Conservation (phyloP, 2,888 invertebrate species). For the Chrysomela aeneicollis region DNA sequence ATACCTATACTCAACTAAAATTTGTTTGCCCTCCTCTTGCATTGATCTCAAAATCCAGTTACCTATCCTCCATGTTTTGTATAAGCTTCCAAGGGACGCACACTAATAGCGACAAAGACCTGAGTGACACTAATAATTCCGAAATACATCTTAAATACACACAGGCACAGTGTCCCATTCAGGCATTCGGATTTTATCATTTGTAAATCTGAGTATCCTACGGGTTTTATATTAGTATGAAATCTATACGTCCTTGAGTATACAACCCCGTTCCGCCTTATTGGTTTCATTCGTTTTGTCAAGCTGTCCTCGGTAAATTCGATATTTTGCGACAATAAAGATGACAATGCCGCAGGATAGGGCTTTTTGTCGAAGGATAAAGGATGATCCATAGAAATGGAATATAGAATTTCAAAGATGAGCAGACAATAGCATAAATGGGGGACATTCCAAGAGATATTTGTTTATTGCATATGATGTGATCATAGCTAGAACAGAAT, state of each 20-base stretch:
- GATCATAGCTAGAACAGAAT: neutral
- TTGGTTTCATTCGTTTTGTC: conserved; percentile 50
- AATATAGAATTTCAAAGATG: conserved; percentile 31
- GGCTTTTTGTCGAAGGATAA: conserved; percentile 33
- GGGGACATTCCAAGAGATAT: conserved; percentile 2
- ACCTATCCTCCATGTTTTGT: neutral
- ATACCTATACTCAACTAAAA: too few relatives aligned
- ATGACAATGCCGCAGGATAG: conserved; percentile 51
- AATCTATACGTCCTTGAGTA: conserved; percentile 34
- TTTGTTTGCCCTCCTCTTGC: neutral
- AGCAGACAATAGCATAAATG: conserved; percentile 24
- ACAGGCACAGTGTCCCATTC: conserved; percentile 45
- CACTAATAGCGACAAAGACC: conserved; percentile 21
- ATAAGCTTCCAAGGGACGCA: neutral
- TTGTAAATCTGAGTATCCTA: conserved; percentile 47
- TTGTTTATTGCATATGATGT: neutral
- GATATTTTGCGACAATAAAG: conserved; percentile 55
- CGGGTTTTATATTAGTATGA: conserved; percentile 33
- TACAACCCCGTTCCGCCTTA: conserved; percentile 46
- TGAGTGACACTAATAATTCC: conserved; percentile 48
- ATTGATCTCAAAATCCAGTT: conserved; percentile 1
- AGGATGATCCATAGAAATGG: conserved; percentile 25
- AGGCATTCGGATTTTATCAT: conserved; percentile 52
- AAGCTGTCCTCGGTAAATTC: conserved; percentile 45
- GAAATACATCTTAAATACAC: conserved; percentile 45